phyloP scores from a whole-genome alignment of 2,113 vertebrate species.

The Chrysemys picta region DNA sequence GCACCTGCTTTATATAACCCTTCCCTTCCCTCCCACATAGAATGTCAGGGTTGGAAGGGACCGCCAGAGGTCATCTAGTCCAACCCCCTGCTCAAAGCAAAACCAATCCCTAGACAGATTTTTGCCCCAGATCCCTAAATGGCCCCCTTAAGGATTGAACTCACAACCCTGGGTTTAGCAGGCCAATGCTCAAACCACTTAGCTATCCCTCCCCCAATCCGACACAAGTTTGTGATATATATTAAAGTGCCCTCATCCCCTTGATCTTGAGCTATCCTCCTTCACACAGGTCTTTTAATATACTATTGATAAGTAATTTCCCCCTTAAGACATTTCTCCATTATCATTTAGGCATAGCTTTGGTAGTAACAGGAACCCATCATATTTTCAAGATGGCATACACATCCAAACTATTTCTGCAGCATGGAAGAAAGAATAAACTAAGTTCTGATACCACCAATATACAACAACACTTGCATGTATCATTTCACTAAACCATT shows the following conservation, averaged over 20 bases:
- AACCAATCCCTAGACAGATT: too few species aligned
- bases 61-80: too few species aligned
- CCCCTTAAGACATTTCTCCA: neutral
- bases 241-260: neutral
- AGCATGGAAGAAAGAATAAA: neutral
- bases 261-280: neutral
- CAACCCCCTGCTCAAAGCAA: too few species aligned
- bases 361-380: rapidly evolving
- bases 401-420: neutral
- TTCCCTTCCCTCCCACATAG: neutral
- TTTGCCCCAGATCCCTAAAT: too few species aligned
- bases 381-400: neutral
- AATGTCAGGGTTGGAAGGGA: too few species aligned
- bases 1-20: neutral
- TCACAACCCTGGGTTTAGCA: too few species aligned
- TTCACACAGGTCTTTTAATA: neutral
- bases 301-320: neutral
- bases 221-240: neutral
- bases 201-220: too few species aligned
- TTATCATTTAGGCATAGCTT: neutral
- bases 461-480: neutral
- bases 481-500: neutral
- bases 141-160: too few species aligned
- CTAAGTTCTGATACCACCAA: neutral
- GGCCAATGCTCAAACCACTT: too few species aligned